A percentile compares a stretch with the other conserved stretches of the same genome.
Evolutionary conservation across 2,113 vertebrate species (phyloP).

Genomic region (Pundamilia nyererei): DNA sequence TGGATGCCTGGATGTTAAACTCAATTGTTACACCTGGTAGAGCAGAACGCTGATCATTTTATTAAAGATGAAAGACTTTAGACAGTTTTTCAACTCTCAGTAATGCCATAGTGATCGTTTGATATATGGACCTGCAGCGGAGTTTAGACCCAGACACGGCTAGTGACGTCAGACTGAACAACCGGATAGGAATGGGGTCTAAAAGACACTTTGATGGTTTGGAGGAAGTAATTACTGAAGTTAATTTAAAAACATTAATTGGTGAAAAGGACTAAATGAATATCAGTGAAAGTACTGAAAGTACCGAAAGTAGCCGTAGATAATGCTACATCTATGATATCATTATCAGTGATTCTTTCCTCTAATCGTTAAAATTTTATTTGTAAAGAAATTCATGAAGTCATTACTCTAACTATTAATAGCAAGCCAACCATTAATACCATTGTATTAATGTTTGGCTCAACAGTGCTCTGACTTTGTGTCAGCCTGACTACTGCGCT

Average conservation of each 20-base stretch:
- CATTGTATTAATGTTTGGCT: background rate
- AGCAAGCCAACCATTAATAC: background rate
- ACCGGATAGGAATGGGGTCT: background rate
- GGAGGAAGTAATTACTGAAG: background rate
- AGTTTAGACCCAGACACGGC: too few relatives aligned
- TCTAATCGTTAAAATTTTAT: background rate
- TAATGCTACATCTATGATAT: background rate
- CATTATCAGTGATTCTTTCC: background rate
- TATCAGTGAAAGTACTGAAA: background rate
- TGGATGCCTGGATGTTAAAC: too few relatives aligned
- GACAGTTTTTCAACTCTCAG: too few relatives aligned
- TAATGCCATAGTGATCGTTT: too few relatives aligned
- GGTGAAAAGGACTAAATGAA: background rate
- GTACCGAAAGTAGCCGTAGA: background rate
- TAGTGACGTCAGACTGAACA: too few relatives aligned
- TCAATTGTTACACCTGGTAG: too few relatives aligned
- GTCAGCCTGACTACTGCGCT: background rate
- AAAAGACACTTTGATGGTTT: background rate
- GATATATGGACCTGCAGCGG: too few relatives aligned
- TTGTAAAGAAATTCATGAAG: background rate
- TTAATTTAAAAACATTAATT: background rate
- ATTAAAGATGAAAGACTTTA: too few relatives aligned
- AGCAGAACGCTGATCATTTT: too few relatives aligned
- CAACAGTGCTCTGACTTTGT: background rate
- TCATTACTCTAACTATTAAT: background rate